A percentile compares a stretch with the other conserved stretches of the same genome.
Evolutionary conservation across 2,113 vertebrate genomes (phyloP).

Genomic region (Campylomormyrus numenius): DNA sequence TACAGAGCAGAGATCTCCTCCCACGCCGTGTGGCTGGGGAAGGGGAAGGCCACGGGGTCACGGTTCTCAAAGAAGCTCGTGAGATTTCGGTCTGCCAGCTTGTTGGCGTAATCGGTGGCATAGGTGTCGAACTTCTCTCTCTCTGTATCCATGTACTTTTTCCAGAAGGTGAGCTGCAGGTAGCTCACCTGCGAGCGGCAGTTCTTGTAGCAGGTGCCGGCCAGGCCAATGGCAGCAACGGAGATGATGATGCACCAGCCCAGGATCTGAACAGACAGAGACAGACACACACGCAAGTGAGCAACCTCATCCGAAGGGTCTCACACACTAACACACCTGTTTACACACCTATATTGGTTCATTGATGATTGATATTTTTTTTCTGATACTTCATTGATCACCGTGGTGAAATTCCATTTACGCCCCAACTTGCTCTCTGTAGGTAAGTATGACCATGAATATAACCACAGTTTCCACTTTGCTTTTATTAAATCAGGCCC

Average conservation of each 20-base stretch:
- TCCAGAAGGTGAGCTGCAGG: conserved; percentile 66
- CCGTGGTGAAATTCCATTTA: not conserved
- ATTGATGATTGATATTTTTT: not conserved
- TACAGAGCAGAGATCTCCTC: conserved; percentile 60
- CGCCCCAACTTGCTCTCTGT: not conserved
- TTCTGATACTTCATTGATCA: not conserved
- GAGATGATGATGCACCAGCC: conserved; percentile 61
- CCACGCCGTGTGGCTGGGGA: conserved; percentile 63
- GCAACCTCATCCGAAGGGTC: not conserved
- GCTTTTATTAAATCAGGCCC: not conserved
- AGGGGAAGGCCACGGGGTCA: conserved; percentile 43
- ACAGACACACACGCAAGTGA: not conserved
- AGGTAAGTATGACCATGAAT: not conserved
- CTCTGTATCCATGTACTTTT: conserved; percentile 61
- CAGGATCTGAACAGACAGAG: conserved; percentile 50
- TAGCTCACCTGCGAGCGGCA: conserved; percentile 66
- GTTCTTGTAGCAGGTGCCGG: conserved; percentile 57
- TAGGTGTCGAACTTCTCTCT: conserved; percentile 52
- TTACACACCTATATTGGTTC: conserved; percentile 7
- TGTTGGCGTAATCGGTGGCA: conserved; percentile 49
- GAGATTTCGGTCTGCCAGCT: conserved; percentile 61
- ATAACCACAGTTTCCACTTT: not conserved
- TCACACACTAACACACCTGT: not conserved
- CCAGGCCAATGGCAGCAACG: conserved; percentile 32
- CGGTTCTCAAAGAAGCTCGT: conserved; percentile 64